Base-by-base conservation (phyloP, 2,888 invertebrate genomes). In the Drosophila tanythrix region DNA sequence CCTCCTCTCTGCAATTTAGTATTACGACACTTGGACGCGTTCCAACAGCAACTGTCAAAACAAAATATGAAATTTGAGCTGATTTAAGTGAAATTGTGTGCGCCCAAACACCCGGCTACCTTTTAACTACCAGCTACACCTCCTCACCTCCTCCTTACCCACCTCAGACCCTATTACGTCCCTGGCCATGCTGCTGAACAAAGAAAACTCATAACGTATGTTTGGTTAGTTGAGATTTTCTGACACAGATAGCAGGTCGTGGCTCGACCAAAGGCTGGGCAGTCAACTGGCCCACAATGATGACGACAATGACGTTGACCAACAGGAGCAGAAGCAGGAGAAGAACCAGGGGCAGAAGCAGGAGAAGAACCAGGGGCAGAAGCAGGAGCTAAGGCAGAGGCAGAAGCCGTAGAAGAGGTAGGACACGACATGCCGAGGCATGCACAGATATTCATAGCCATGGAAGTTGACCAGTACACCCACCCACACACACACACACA, bases 121-220 rank as follows among this genome's bases (percentile, higher is more conserved):
- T 25, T 46, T 25, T 36, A 27, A 55, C 64, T 48, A 29, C 35
- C 11, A n/a, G 1, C n/a, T 7, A 29, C 2, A 31, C 35, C 68
- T 38, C 27, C 50, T 11, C 21, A 33, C 3, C 10, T 5, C 33
- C 10, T 5, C 46, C 18, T 25, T 21, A 8, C 33, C 31, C 40
- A 10, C 40, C 29, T 6, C 29, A 2, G 46, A 8, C 13, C 21
- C 25, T 46, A 46, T 38, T 27, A 74, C 71, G 57, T 25, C 21
- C 31, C 55, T 31, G 61, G 56, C 79, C 33, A 5, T 8, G 25
- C 64, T 74, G 71, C 61, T 51, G 79, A 82, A 80, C 79, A 85
- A 90, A 85, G 85, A 89, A 89, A 90, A 87, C 77, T 75, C 89
- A 78, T 78, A 85, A 82, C 82, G 89, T 87, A 76, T 81, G 87